These are phyloP conservation scores for Peucedramus taeniatus DNA, from an alignment of 2,113 vertebrate genomes.

Conservation along the genomic window DNA sequence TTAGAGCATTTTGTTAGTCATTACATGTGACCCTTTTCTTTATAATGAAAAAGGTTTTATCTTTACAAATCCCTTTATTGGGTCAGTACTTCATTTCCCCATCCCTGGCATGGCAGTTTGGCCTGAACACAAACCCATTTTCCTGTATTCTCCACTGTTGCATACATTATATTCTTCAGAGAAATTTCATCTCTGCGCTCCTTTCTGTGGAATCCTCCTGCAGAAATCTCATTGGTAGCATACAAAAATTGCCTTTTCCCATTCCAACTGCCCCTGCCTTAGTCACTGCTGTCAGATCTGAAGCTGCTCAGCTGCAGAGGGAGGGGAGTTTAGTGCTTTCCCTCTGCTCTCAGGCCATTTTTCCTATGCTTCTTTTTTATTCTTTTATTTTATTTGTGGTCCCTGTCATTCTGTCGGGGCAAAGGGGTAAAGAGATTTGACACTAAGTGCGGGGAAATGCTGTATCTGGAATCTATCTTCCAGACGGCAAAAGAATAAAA, in stretches of 20 bases:
- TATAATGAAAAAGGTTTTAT: not conserved
- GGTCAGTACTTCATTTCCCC: not conserved
- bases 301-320: not conserved
- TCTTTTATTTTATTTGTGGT: slow-evolving; percentile 80
- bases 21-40: not conserved
- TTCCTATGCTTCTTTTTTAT: slow-evolving; percentile 66
- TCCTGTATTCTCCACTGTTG: not conserved
- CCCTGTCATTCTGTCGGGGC: slow-evolving; percentile 77
- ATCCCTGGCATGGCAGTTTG: not conserved
- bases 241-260: not conserved
- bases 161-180: not conserved
- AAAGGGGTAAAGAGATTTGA: slow-evolving; percentile 83
- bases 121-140: not conserved
- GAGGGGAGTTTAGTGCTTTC: slow-evolving; percentile 37
- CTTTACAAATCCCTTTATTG: not conserved
- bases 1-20: not conserved
- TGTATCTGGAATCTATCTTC: slow-evolving; percentile 84
- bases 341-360: slow-evolving; percentile 65
- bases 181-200: not conserved
- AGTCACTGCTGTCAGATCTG: not conserved
- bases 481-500: slow-evolving; percentile 81
- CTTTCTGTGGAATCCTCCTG: not conserved
- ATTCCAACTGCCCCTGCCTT: not conserved
- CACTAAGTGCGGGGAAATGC: slow-evolving; percentile 78
- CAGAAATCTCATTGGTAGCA: not conserved